Evolutionary conservation across 2,797 vertebrate species (phyloP).

Genomic region (Paguma larvata): DNA sequence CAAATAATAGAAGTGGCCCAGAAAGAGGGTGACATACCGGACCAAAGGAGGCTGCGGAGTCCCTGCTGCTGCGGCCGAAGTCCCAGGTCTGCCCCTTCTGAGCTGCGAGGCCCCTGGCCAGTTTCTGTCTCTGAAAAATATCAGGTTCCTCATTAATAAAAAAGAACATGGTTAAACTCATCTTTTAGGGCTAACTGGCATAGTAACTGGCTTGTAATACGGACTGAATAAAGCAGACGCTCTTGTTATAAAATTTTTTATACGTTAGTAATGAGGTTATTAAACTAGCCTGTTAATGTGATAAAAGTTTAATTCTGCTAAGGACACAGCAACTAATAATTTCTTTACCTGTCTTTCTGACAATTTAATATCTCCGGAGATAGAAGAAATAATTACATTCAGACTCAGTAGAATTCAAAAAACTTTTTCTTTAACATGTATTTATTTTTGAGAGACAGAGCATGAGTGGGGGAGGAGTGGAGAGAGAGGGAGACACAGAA

Average conservation of each 20-base stretch:
- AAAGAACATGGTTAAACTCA: neutral
- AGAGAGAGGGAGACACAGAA: neutral
- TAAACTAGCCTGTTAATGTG: neutral
- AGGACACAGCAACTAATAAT: neutral
- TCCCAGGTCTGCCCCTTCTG: neutral
- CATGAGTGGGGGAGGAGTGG: neutral
- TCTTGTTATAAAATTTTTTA: slow-evolving; percentile 32
- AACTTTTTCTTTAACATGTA: neutral
- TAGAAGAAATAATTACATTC: neutral
- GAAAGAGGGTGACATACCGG: neutral
- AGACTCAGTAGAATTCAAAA: neutral
- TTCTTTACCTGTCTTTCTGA: slow-evolving; percentile 17
- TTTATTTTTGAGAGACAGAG: neutral
- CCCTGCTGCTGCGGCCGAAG: neutral
- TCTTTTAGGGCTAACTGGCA: neutral
- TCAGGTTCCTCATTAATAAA: slow-evolving; percentile 6
- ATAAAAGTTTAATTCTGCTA: slow-evolving; percentile 15
- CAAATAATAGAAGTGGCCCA: neutral
- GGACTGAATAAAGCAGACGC: neutral
- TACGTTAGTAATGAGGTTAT: neutral
- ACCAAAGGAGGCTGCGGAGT: neutral
- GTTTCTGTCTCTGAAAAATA: neutral
- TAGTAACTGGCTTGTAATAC: neutral
- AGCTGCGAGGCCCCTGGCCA: neutral
- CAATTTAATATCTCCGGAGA: neutral